These are phyloP conservation scores for Mellivora capensis DNA, from an alignment of 2,113 vertebrate species.

Conservation along the genomic window DNA sequence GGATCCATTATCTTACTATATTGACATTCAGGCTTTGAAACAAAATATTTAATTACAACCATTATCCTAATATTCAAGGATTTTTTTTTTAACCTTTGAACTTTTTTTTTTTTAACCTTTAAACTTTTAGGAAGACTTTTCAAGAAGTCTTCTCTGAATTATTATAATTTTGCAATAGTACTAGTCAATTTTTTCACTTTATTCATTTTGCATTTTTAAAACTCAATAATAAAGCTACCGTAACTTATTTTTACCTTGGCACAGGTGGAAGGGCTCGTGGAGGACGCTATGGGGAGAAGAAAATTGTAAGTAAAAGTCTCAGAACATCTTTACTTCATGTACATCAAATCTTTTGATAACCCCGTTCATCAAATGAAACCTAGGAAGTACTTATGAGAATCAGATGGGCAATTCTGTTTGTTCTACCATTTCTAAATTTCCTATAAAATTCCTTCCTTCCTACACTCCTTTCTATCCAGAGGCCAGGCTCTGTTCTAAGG, in stretches of 20 bases:
- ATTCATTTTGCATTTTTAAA: constrained; percentile 18
- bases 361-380: not conserved
- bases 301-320: constrained; percentile 10
- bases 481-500: not conserved
- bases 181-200: not conserved
- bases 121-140: not conserved
- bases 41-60: not conserved
- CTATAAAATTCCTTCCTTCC: not conserved
- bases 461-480: not conserved
- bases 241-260: constrained; percentile 86
- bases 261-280: constrained; percentile 90
- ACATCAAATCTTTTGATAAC: not conserved
- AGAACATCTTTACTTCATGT: not conserved
- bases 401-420: not conserved
- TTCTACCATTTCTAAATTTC: not conserved
- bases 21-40: constrained; percentile 7
- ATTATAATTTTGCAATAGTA: not conserved
- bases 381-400: not conserved
- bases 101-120: not conserved
- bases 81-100: not conserved
- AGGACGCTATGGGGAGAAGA: constrained; percentile 80
- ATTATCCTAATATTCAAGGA: not conserved
- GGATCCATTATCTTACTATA: not conserved
- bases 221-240: not conserved
- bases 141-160: not conserved